A percentile compares a stretch with the other conserved stretches of the same genome.
phyloP scores from a whole-genome alignment of 2,113 vertebrate genomes.

The Cyanocitta stelleri region DNA sequence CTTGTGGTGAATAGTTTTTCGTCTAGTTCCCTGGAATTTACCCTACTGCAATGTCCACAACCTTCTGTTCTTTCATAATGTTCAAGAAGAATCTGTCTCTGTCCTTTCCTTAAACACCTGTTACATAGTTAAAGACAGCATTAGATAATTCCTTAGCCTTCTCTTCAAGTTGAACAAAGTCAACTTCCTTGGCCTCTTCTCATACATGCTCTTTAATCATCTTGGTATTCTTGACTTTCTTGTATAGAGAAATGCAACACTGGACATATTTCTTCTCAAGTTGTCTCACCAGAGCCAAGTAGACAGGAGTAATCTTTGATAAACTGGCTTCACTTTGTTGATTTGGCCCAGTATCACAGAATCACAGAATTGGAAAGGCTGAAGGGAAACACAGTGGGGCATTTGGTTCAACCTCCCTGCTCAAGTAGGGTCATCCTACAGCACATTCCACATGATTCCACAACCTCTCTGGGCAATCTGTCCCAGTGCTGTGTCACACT shows the following conservation, averaged over 20 bases:
- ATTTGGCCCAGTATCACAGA: background rate
- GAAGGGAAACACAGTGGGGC: background rate
- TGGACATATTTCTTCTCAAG: background rate
- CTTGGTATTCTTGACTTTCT: background rate
- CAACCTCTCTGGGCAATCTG: background rate
- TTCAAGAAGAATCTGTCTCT: background rate
- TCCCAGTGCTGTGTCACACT: fast-evolving
- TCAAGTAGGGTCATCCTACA: background rate
- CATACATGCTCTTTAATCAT: background rate
- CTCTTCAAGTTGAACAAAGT: background rate
- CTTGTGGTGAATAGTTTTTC: background rate
- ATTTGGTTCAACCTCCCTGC: background rate
- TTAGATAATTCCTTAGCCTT: background rate
- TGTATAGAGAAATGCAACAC: background rate
- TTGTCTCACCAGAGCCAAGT: background rate
- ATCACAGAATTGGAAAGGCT: background rate
- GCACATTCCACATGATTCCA: background rate
- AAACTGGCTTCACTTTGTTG: background rate
- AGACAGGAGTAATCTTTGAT: background rate
- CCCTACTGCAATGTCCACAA: background rate
- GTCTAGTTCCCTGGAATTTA: background rate
- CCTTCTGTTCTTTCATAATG: background rate
- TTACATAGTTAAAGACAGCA: background rate
- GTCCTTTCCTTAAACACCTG: background rate
- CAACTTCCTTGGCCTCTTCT: background rate